Percentiles rank a stretch among this genome's conserved stretches.
Conservation (phyloP, 1,140 invertebrate genomes). For the Drosophila athabasca region DNA sequence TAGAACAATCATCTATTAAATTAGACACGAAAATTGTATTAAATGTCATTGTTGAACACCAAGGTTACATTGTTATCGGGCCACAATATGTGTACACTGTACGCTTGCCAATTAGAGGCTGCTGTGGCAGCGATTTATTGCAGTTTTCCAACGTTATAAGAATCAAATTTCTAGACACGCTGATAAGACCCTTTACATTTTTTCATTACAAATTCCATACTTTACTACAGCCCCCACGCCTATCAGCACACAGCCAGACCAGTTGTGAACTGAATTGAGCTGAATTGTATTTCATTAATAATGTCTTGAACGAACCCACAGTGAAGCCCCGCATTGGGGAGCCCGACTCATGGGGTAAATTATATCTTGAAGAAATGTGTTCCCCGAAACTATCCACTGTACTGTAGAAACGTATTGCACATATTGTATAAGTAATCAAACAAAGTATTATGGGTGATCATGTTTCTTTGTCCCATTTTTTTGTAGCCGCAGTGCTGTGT, state of each 20-base stretch:
- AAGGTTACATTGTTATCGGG: slow-evolving; percentile 52
- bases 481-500: too few relatives aligned
- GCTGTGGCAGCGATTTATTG: slow-evolving; percentile 23
- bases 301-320: slow-evolving; percentile 13
- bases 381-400: background rate
- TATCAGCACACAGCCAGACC: background rate
- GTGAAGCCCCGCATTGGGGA: background rate
- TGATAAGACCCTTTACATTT: slow-evolving; percentile 8
- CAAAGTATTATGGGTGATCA: background rate
- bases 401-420: slow-evolving; percentile 8
- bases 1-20: slow-evolving; percentile 37
- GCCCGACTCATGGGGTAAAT: background rate
- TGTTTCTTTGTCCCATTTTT: slow-evolving; percentile 2
- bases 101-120: slow-evolving; percentile 18
- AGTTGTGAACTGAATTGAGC: slow-evolving; percentile 7
- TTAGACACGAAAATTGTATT: slow-evolving; percentile 45
- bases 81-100: slow-evolving; percentile 10
- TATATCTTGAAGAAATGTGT: background rate
- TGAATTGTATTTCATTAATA: slow-evolving; percentile 30
- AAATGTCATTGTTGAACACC: slow-evolving; percentile 38
- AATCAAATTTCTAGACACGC: slow-evolving; percentile 17
- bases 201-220: slow-evolving; percentile 1
- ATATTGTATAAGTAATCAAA: slow-evolving; percentile 10
- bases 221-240: slow-evolving; percentile 12
- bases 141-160: slow-evolving; percentile 14